These are phyloP conservation scores for Mustela lutreola DNA, from an alignment of 2,113 vertebrate genomes.

Conservation along the genomic window DNA sequence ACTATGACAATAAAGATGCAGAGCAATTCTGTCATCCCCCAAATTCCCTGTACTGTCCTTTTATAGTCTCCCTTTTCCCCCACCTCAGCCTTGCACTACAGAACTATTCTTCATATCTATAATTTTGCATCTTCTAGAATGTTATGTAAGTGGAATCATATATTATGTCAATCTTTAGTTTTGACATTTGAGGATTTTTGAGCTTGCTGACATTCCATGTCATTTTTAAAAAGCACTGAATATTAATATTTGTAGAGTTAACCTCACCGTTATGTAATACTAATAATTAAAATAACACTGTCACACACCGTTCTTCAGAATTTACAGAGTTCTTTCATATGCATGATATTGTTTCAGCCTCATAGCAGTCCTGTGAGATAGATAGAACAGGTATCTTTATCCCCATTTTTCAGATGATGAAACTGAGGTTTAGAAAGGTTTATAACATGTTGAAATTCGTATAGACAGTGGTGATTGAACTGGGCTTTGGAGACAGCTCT, in stretches of 20 bases:
- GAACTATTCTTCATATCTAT: neutral
- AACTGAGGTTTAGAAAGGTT: neutral
- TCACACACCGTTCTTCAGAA: neutral
- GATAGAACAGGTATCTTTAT: neutral
- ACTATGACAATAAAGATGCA: no score
- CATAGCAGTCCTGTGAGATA: neutral
- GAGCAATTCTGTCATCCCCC: neutral
- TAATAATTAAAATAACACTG: neutral
- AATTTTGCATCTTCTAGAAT: neutral
- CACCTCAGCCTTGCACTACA: neutral
- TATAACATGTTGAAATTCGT: neutral
- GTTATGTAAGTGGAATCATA: neutral
- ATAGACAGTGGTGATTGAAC: neutral
- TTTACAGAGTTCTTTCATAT: neutral
- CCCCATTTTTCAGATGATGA: constrained; percentile 24
- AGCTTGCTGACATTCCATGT: neutral
- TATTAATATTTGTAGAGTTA: constrained; percentile 39
- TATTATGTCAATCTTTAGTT: constrained; percentile 3
- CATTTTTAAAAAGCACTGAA: neutral
- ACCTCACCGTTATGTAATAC: neutral
- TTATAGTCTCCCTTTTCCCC: neutral
- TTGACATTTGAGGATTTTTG: neutral
- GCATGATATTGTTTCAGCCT: neutral
- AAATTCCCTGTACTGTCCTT: rapidly evolving
- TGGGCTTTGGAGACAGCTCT: neutral